Evolutionary conservation across 2,888 invertebrate genomes (phyloP), one percentile per base, ranked within the genome.

Genomic region (Diplazon laetatorius): DNA sequence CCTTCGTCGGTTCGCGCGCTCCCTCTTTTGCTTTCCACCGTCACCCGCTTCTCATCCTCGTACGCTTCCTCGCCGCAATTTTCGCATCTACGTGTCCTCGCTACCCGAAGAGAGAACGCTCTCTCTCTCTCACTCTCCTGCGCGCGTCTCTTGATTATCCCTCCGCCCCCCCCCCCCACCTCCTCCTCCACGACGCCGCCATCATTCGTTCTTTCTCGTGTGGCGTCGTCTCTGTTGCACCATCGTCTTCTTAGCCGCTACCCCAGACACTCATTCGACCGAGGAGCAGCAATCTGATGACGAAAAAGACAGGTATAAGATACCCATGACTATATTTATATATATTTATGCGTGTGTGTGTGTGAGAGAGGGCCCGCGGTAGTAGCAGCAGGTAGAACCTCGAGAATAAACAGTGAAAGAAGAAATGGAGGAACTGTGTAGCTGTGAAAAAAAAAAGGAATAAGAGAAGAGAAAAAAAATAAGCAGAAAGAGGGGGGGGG

Each of bases 221-320:
- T 5, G 2, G 3, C 16, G 9, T 16, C 1, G 72, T 72, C 80
- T 81, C 78, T 60, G 68, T 62, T 73, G 59, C 72, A 50, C 68
- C 63, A 16, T 55, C 60, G 18, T 76, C 59, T 57, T 66, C 55
- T 55, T 76, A 70, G 50, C 74, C 77, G 73, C 82, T 63, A 46
- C 6, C 30, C n/a, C n/a, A n/a, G 55, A 30, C 46, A 63, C 59
- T 52, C 60, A 37, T 37, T 37, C 20, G 42, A 25, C 37, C 16
- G 37, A 62, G 55, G 62, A 52, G 69, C 66, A 35, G 62, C 62
- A 42, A n/a, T 62, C 62, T 44, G 72, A 75, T 69, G 75, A 75
- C 55, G 69, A 62, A 48, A 44, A 69, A 55, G 65, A 65, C 55
- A 63, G 59, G 30, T 22, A 48, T 35, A 63, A 22, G 39, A 25